Conservation (phyloP, 2,888 invertebrate species). For the Merodon equestris region DNA sequence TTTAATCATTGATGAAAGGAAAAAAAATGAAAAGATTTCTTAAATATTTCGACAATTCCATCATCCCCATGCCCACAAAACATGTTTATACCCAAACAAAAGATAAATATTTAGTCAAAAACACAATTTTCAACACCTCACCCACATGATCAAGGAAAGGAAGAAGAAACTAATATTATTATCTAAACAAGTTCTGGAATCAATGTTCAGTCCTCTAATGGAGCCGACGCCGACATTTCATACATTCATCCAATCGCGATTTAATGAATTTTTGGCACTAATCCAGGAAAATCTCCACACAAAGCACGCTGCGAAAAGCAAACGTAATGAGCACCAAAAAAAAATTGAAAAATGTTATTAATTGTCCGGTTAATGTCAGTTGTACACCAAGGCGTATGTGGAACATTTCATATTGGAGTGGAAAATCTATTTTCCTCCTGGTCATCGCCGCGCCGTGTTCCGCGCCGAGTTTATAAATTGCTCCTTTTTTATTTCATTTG, state of each 20-base stretch:
- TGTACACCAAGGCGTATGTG: conserved; percentile 53
- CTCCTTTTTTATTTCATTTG: not conserved
- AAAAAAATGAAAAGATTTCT: too few relatives aligned
- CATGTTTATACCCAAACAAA: conserved; percentile 40
- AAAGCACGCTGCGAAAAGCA: not conserved
- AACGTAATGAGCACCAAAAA: not conserved
- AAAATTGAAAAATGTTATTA: conserved; percentile 19
- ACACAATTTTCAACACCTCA: conserved; percentile 47
- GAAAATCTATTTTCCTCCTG: too few relatives aligned
- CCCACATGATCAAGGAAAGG: conserved; percentile 35
- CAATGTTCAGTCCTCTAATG: conserved; percentile 12
- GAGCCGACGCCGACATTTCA: not conserved
- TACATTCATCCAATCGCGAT: too few relatives aligned
- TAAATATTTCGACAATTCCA: too few relatives aligned
- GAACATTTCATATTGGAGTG: conserved; percentile 37
- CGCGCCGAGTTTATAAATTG: conserved; percentile 17
- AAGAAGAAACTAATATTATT: conserved; percentile 40
- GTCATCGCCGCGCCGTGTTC: too few relatives aligned
- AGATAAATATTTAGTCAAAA: conserved; percentile 59
- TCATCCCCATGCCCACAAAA: not conserved
- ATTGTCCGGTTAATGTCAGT: conserved; percentile 34
- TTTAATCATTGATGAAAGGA: too few relatives aligned
- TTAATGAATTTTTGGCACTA: not conserved
- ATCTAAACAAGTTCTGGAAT: conserved; percentile 54
- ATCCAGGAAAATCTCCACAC: not conserved